Conservation (phyloP, 2,888 invertebrate genomes). For the Isotomurus palustris region DNA sequence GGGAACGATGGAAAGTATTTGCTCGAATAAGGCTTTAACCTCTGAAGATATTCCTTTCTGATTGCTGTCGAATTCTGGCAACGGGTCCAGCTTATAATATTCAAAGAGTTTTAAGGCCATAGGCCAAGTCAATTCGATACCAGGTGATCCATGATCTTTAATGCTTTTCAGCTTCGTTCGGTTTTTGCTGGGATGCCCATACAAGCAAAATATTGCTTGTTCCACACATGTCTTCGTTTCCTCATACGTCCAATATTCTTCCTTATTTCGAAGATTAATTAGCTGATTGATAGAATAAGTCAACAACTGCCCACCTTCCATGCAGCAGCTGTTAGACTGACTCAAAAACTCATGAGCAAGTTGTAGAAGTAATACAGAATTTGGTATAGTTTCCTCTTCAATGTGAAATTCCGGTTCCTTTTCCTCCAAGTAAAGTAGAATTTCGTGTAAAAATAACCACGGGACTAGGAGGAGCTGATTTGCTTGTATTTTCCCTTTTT, state of each 20-base stretch:
- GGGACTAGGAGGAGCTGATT: constrained; percentile 24
- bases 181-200: constrained; percentile 72
- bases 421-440: constrained; percentile 34
- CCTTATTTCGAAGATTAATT: constrained; percentile 53
- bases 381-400: constrained; percentile 42
- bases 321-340: constrained; percentile 38
- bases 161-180: constrained; percentile 54
- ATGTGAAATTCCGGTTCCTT: constrained; percentile 38
- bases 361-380: constrained; percentile 40
- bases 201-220: constrained; percentile 80
- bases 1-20: constrained; percentile 66
- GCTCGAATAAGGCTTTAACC: constrained; percentile 67
- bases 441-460: constrained; percentile 42
- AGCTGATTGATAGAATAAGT: constrained; percentile 71
- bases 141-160: constrained; percentile 35
- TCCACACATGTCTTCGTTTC: constrained; percentile 74
- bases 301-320: constrained; percentile 67
- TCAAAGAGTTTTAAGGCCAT: constrained; percentile 56
- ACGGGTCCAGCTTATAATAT: constrained; percentile 69
- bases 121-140: constrained; percentile 48
- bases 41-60: constrained; percentile 72
- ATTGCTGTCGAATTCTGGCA: constrained; percentile 78
- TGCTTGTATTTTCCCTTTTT: constrained; percentile 11
- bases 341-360: constrained; percentile 43
- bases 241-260: constrained; percentile 61